Conservation (phyloP, 2,797 vertebrate species). For the Urophycis tenuis region DNA sequence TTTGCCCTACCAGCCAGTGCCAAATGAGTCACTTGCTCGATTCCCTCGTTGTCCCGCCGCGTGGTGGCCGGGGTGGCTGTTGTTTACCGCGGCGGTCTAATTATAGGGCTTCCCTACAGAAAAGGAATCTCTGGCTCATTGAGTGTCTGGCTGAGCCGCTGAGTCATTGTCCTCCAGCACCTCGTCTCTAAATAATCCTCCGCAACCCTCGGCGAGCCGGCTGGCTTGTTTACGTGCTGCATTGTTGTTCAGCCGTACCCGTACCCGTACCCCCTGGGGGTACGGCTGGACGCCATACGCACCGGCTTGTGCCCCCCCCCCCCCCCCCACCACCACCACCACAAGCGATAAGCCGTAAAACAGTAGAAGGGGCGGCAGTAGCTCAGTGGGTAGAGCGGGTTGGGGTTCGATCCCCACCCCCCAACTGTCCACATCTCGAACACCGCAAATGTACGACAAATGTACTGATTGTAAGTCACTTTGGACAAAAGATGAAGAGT, state of each 20-base stretch:
- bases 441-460: too few species aligned
- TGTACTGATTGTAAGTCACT: too few species aligned
- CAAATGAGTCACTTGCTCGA: background rate
- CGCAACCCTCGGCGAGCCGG: background rate
- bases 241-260: background rate
- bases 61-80: background rate
- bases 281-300: background rate
- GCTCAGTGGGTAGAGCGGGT: too few species aligned
- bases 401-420: too few species aligned
- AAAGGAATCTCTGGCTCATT: constrained; percentile 16
- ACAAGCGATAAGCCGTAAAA: background rate
- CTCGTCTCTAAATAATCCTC: background rate
- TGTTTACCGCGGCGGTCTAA: constrained; percentile 2
- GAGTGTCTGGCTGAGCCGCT: constrained; percentile 15
- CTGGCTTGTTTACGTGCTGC: background rate
- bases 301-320: background rate
- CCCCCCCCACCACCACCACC: background rate
- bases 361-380: too few species aligned
- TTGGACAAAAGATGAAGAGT: too few species aligned
- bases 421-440: too few species aligned
- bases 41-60: too few species aligned
- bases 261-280: background rate
- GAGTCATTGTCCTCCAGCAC: constrained; percentile 2
- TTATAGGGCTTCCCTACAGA: constrained; percentile 18
- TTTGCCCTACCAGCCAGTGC: too few species aligned